A percentile compares a stretch with the other conserved stretches of the same genome.
phyloP scores from a whole-genome alignment of 2,888 invertebrate genomes.

The Leucoptera coffeella region DNA sequence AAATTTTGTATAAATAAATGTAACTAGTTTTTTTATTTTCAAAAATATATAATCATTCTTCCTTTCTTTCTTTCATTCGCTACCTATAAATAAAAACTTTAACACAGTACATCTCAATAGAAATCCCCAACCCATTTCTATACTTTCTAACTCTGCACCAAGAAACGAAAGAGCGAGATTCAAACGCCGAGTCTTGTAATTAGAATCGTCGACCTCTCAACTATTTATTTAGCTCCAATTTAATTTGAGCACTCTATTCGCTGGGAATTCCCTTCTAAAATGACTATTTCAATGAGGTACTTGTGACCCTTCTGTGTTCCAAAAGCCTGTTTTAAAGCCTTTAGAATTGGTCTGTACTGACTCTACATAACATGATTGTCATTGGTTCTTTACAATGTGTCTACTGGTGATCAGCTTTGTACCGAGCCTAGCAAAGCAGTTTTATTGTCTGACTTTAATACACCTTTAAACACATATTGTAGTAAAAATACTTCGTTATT shows the following conservation, averaged over 20 bases:
- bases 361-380: too few relatives aligned
- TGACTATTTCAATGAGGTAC: neutral
- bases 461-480: too few relatives aligned
- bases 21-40: too few relatives aligned
- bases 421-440: too few relatives aligned
- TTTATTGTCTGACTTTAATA: too few relatives aligned
- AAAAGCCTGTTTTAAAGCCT: neutral
- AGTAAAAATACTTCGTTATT: too few relatives aligned
- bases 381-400: too few relatives aligned
- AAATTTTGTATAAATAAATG: too few relatives aligned
- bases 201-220: constrained; percentile 8
- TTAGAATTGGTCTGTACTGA: neutral
- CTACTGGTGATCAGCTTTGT: too few relatives aligned
- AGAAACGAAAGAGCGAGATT: neutral
- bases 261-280: neutral
- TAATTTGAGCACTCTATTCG: constrained; percentile 9
- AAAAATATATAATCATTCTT: too few relatives aligned
- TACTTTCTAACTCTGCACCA: neutral
- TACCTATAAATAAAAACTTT: too few relatives aligned
- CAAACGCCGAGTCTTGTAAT: constrained; percentile 6
- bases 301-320: neutral
- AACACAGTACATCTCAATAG: constrained; percentile 8
- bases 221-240: constrained; percentile 10
- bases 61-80: too few relatives aligned
- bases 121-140: constrained; percentile 4